Percentiles rank a stretch among this genome's conserved stretches.
These are phyloP conservation scores for Anolis apletophallus DNA, from an alignment of 2,797 vertebrate genomes.

Conservation along the genomic window DNA sequence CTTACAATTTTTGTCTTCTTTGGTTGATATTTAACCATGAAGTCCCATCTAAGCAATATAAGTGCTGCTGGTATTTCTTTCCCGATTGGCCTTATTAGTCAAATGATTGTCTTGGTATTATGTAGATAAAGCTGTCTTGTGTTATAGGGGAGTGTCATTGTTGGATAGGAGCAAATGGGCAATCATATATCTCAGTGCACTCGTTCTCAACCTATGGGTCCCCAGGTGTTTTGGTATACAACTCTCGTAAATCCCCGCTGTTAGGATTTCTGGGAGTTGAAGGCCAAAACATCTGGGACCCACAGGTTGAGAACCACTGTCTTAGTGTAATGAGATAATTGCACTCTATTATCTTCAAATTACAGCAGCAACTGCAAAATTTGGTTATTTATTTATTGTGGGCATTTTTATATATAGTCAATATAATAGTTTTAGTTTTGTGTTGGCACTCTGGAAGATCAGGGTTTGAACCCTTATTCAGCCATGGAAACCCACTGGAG, in stretches of 20 bases:
- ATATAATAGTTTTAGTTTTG: background rate
- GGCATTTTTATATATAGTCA: background rate
- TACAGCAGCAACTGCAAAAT: background rate
- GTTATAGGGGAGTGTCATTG: background rate
- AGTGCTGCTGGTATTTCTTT: background rate
- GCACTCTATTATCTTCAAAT: background rate
- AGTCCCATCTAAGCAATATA: background rate
- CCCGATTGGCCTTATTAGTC: background rate
- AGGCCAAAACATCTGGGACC: too few relatives aligned
- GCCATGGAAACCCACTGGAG: too few relatives aligned
- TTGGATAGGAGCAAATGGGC: background rate
- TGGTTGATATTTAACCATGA: too few relatives aligned
- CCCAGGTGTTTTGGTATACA: too few relatives aligned
- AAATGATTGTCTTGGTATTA: background rate
- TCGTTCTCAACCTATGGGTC: too few relatives aligned
- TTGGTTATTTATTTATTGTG: background rate
- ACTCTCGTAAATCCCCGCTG: too few relatives aligned
- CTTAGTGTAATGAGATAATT: background rate
- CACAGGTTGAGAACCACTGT: too few relatives aligned
- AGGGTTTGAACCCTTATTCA: too few relatives aligned
- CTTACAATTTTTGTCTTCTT: background rate
- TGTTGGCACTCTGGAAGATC: too few relatives aligned
- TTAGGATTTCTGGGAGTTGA: too few relatives aligned
- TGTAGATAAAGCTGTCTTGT: background rate
- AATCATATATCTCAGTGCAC: background rate